Evolutionary conservation across 92 coral and sea anemone species (phyloP).

Genomic region (Isaurus tuberculatus): DNA sequence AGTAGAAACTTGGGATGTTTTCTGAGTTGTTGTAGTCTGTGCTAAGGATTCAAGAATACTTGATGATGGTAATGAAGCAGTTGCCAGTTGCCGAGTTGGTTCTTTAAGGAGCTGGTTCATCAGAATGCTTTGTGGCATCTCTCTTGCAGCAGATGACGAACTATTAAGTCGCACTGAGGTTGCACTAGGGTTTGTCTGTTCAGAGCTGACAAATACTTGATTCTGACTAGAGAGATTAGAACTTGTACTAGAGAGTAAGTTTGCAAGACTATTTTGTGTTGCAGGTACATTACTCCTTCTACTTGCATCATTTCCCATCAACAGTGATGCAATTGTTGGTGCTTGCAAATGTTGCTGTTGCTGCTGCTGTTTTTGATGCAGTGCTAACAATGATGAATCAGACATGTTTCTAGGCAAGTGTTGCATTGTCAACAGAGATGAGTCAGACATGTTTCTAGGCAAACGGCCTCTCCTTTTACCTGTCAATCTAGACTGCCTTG

Average conservation of each 20-base stretch:
- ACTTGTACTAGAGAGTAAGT: neutral
- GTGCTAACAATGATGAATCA: conserved; percentile 49
- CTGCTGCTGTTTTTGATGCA: conserved; percentile 38
- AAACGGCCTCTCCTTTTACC: conserved; percentile 72
- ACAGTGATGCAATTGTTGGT: conserved; percentile 56
- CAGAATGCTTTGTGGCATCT: neutral
- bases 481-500: conserved; percentile 38
- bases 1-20: neutral
- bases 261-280: conserved; percentile 21
- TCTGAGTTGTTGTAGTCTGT: conserved; percentile 12
- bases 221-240: neutral
- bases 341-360: conserved; percentile 47
- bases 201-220: conserved; percentile 9
- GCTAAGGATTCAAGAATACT: neutral
- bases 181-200: neutral
- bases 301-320: conserved; percentile 30
- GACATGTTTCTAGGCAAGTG: conserved; percentile 73
- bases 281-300: conserved; percentile 6
- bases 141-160: conserved; percentile 2
- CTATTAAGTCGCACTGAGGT: neutral
- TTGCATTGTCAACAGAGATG: conserved; percentile 80
- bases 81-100: neutral
- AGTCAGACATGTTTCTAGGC: conserved; percentile 95
- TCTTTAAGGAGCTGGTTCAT: conserved; percentile 25
- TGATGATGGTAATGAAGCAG: conserved; percentile 11